Conservation (phyloP, 2,113 vertebrate species). For the Paraplagusia blochii region DNA sequence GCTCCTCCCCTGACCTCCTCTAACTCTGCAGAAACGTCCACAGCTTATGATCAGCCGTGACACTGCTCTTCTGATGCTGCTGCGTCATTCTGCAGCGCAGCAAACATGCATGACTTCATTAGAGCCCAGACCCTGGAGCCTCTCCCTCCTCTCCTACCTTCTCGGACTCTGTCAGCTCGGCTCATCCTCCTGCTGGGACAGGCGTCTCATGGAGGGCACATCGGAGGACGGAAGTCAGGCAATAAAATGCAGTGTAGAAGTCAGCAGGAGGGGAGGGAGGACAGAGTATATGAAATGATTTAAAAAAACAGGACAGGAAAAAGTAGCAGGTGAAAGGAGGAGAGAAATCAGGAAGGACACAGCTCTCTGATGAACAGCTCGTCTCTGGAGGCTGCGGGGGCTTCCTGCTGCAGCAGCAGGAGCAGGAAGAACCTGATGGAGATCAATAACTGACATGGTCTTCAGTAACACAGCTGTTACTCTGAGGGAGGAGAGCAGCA, state of each 20-base stretch:
- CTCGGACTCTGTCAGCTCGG: constrained; percentile 78
- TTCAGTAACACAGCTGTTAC: constrained; percentile 20
- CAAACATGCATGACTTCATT: constrained; percentile 13
- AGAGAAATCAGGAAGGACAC: constrained; percentile 35
- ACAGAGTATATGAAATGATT: not conserved
- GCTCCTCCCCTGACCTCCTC: constrained; percentile 77
- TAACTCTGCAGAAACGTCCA: constrained; percentile 75
- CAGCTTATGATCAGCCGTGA: not conserved
- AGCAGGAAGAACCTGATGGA: constrained; percentile 6
- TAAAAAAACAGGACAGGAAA: too few relatives aligned
- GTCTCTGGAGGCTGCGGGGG: constrained; percentile 38
- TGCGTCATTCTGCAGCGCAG: constrained; percentile 43
- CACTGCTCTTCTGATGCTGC: constrained; percentile 7
- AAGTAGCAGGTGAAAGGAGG: not conserved
- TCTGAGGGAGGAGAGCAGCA: not conserved
- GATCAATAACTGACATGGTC: constrained; percentile 22
- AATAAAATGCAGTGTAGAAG: constrained; percentile 75
- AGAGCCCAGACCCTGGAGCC: not conserved
- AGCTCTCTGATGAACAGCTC: constrained; percentile 26
- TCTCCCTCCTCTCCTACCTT: constrained; percentile 73
- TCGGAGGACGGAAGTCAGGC: constrained; percentile 1
- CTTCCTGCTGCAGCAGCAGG: constrained; percentile 27
- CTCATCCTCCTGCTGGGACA: constrained; percentile 33
- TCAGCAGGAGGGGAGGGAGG: not conserved
- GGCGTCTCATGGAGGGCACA: constrained; percentile 6